A percentile compares a stretch with the other conserved stretches of the same genome.
phyloP scores from a whole-genome alignment of 2,797 vertebrate genomes.

The Discoglossus pictus region DNA sequence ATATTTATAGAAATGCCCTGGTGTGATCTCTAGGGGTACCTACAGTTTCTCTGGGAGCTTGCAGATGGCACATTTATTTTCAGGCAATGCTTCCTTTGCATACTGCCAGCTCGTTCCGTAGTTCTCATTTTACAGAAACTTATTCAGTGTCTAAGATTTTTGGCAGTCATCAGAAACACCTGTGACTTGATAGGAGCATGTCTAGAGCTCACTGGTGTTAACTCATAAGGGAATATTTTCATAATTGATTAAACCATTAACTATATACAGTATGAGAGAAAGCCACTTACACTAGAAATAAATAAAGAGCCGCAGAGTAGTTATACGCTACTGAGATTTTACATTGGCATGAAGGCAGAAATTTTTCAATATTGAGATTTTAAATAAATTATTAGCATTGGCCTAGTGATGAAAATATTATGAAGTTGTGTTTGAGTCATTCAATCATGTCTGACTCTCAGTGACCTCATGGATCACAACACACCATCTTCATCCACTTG shows the following conservation, averaged over 20 bases:
- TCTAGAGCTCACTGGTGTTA: constrained; percentile 6
- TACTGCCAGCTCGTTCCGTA: not conserved
- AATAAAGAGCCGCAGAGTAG: too few species aligned
- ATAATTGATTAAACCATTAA: constrained; percentile 36
- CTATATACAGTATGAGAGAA: constrained; percentile 3
- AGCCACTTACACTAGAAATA: too few species aligned
- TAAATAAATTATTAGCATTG: too few species aligned
- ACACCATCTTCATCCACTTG: too few species aligned
- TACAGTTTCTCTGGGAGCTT: not conserved
- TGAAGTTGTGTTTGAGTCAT: too few species aligned
- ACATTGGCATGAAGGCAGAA: too few species aligned
- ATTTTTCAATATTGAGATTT: too few species aligned
- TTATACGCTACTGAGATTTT: too few species aligned
- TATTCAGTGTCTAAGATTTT: constrained; percentile 27
- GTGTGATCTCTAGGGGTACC: constrained; percentile 32
- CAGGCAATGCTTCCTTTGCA: constrained; percentile 10
- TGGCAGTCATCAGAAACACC: constrained; percentile 27
- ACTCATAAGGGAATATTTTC: constrained; percentile 22
- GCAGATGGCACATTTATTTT: constrained; percentile 29
- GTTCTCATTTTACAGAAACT: constrained; percentile 23
- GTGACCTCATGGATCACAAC: too few species aligned
- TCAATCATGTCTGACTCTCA: too few species aligned
- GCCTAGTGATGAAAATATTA: too few species aligned
- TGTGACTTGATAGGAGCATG: constrained; percentile 15
- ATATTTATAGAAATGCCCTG: constrained; percentile 36